Base-by-base conservation (phyloP, 2,113 vertebrate genomes). In the Smithornis capensis region DNA sequence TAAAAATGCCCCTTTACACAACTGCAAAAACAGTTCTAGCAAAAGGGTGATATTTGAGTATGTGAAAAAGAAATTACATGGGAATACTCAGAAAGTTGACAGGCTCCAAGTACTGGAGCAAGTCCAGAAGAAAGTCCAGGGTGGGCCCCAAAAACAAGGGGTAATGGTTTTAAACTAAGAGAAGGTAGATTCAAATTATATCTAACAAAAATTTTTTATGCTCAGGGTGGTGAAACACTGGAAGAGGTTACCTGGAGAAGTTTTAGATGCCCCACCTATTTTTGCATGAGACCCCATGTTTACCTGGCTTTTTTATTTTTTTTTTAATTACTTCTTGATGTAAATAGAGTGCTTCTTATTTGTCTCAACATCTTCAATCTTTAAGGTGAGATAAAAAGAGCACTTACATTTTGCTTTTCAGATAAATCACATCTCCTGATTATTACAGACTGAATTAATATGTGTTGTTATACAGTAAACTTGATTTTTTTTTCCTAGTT, bases 101-200 rank as follows among this genome's bases (percentile, higher is more conserved):
- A 23, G 27, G 6, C 8, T 50, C 9, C 28, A 55, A 55, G 3
- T 21, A 18, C 8, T 55, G 19, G 38, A 65, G 8, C 25, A 57
- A 57, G 17, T 21, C 28, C 22, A 47, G 45, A 47, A 21, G 19
- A 47, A n/a, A n/a, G n/a, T n/a, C n/a, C n/a, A n/a, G n/a, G n/a
- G n/a, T n/a, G 45, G 10, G 9, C 19, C 15, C 50, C 19, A 50
- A 23, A 42, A 23, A 29, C 4, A 56, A 50, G 5, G 44, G 10
- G 10, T 21, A 23, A 19, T 8, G 3, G 3, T 17, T 77, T 87
- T 37, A 42, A 64, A 23, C 17, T 47, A 17, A 40, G 40, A n/a
- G 2, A 29, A 0, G 4, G 35, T 24, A 47, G 29, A 52, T 52
- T 64, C 12, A 28, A 13, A 18, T 17, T 11, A 35, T 2, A 4